Evolutionary conservation across 2,888 invertebrate species (phyloP), one percentile per base, ranked within the genome.

Genomic region (Cosmia trapezina): DNA sequence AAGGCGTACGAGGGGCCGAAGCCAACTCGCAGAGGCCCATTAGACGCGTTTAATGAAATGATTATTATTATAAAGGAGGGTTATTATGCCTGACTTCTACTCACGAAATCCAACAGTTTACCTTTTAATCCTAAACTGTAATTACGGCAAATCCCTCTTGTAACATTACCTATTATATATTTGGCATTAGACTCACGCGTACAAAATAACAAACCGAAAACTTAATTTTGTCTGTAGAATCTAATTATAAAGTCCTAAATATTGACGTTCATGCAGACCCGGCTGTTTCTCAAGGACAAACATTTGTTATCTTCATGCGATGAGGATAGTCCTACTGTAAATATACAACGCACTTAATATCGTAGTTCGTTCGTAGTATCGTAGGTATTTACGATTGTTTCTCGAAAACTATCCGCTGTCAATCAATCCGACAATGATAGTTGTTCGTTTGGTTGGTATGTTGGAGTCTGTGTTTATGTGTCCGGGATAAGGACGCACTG

Each of bases 391-490:
- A 83, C 77, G 81, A 60, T 51, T 51, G 62, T 70, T 72, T 63
- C 65, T 69, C 14, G 57, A 70, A 22, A 66, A 59, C 70, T 64
- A 65, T 76, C 41, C 72, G 65, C 74, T 73, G 84, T 78, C 84
- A 62, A 59, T 84, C 70, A 75, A 70, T 11, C 53, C 3, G 54
- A 47, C 53, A 63, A 43, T 61, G 51, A 61, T 60, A 64, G 62
- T 67, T 64, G 43, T 62, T 22, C 37, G 43, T 66, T 51, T 47
- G 47, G 22, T 53, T 8, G 28, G 45, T 41, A 2, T 60, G n/a
- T 41, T 59, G 33, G 4, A 33, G 49, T 45, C 37, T 28, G 51
- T 7, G 28, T 76, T 74, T 76, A 66, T 73, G 17, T 67, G n/a
- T 59, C 11, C 28, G 11, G 17, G 0, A 45, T 51, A 12, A 17